These are phyloP conservation scores for Probaryconus sp. DNA, from an alignment of 1,140 invertebrate genomes.

Conservation along the genomic window DNA sequence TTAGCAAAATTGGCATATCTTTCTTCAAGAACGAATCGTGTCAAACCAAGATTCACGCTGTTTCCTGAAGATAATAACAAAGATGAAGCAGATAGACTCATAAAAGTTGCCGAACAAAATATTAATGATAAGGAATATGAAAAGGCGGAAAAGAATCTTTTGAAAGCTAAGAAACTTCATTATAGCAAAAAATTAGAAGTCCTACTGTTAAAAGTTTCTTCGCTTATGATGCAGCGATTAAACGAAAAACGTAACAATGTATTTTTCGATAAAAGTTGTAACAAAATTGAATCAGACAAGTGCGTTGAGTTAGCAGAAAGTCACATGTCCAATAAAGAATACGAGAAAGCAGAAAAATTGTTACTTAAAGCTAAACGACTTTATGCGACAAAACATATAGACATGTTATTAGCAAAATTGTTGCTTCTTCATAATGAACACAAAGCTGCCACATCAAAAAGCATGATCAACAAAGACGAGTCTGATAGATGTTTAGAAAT, in stretches of 20 bases:
- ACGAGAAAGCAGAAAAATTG: constrained; percentile 92
- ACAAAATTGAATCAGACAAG: constrained; percentile 93
- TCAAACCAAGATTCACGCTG: background rate
- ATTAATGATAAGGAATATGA: constrained; percentile 79
- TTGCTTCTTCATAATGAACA: constrained; percentile 6
- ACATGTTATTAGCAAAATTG: background rate
- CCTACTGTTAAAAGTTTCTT: background rate
- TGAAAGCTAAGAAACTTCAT: background rate
- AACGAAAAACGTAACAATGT: background rate
- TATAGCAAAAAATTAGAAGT: background rate
- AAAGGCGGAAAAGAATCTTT: background rate
- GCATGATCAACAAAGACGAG: constrained; percentile 10
- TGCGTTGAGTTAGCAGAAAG: constrained; percentile 91
- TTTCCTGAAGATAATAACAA: constrained; percentile 83
- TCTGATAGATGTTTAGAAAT: constrained; percentile 5
- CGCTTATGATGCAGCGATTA: background rate
- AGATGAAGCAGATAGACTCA: constrained; percentile 93
- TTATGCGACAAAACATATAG: background rate
- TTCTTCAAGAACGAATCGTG: background rate
- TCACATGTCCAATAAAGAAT: constrained; percentile 85
- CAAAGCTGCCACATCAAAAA: background rate
- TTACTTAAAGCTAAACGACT: constrained; percentile 86
- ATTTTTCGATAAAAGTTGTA: constrained; percentile 76
- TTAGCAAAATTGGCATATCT: constrained; percentile 1
- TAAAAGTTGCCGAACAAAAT: constrained; percentile 87